A percentile compares a stretch with the other conserved stretches of the same genome.
These are phyloP conservation scores for Chorisops tibialis DNA, from an alignment of 2,888 invertebrate species.

Conservation along the genomic window DNA sequence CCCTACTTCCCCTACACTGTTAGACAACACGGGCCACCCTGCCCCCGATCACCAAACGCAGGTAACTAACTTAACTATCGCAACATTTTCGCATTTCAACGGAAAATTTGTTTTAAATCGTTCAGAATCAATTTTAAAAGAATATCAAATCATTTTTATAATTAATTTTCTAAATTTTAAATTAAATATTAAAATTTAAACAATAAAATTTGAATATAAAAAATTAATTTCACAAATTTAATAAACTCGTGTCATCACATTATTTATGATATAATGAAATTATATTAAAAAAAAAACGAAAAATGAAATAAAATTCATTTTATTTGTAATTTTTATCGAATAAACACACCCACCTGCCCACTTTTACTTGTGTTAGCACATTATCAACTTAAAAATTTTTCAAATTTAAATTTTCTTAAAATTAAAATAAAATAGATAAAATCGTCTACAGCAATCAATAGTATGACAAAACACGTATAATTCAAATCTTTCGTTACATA, in stretches of 20 bases:
- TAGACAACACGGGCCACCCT: slow-evolving; percentile 82
- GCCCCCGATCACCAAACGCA: slow-evolving; percentile 69
- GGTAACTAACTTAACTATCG: slow-evolving; percentile 54
- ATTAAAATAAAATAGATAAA: slow-evolving; percentile 4
- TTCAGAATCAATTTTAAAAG: slow-evolving; percentile 21
- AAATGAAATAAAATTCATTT: slow-evolving; percentile 24
- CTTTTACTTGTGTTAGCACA: slow-evolving; percentile 29
- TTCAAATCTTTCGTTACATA: slow-evolving; percentile 1
- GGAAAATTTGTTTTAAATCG: slow-evolving; percentile 24
- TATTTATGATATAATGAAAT: slow-evolving; percentile 27
- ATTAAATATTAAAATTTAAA: slow-evolving; percentile 1
- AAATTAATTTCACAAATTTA: slow-evolving; percentile 3
- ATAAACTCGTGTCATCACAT: slow-evolving; percentile 29
- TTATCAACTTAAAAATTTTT: slow-evolving; percentile 16
- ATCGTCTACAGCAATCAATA: slow-evolving; percentile 4
- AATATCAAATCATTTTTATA: slow-evolving; percentile 9
- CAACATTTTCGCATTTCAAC: slow-evolving; percentile 27
- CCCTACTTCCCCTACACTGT: slow-evolving; percentile 82
- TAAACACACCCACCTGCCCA: slow-evolving; percentile 36
- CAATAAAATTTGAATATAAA: slow-evolving; percentile 9
- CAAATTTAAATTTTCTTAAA: slow-evolving; percentile 2
- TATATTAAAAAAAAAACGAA: slow-evolving; percentile 9
- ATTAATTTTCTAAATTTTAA: slow-evolving; percentile 1
- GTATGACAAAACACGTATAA: slow-evolving; percentile 14
- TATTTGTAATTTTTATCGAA: slow-evolving; percentile 36